These are phyloP conservation scores for Octomys mimax DNA, from an alignment of 2,797 vertebrate genomes.

Conservation along the genomic window DNA sequence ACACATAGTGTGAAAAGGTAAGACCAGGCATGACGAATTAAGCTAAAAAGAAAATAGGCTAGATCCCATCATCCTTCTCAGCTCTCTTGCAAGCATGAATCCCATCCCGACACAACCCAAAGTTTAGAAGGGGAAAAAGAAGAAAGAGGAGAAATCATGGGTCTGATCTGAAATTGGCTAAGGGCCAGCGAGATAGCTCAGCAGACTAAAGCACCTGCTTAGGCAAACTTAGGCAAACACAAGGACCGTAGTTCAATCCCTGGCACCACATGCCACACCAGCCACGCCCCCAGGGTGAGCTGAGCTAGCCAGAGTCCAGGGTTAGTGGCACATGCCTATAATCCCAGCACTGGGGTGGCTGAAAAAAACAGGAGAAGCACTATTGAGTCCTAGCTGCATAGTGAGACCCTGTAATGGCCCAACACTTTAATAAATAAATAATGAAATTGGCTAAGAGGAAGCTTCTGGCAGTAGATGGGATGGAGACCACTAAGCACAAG, in stretches of 20 bases:
- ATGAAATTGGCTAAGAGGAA: conserved; percentile 8
- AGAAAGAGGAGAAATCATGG: neutral
- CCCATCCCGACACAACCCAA: neutral
- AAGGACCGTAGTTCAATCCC: too few species aligned
- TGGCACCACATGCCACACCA: too few species aligned
- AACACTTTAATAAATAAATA: neutral
- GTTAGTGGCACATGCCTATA: too few species aligned
- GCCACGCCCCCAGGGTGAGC: too few species aligned
- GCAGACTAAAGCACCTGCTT: too few species aligned
- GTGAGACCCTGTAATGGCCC: too few species aligned
- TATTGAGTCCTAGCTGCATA: too few species aligned
- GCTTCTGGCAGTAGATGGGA: neutral
- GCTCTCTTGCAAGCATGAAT: neutral
- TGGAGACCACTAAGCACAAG: neutral
- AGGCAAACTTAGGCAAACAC: too few species aligned
- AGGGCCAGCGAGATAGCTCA: too few species aligned
- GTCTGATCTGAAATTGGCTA: neutral
- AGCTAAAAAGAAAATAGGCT: neutral
- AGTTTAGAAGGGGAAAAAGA: neutral
- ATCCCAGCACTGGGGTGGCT: too few species aligned
- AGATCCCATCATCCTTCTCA: neutral
- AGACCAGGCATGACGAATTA: neutral
- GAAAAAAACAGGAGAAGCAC: too few species aligned
- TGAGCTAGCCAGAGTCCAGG: too few species aligned
- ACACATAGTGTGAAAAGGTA: neutral